Conservation (phyloP, 1,140 invertebrate genomes). For the Drosophila rhopaloa region DNA sequence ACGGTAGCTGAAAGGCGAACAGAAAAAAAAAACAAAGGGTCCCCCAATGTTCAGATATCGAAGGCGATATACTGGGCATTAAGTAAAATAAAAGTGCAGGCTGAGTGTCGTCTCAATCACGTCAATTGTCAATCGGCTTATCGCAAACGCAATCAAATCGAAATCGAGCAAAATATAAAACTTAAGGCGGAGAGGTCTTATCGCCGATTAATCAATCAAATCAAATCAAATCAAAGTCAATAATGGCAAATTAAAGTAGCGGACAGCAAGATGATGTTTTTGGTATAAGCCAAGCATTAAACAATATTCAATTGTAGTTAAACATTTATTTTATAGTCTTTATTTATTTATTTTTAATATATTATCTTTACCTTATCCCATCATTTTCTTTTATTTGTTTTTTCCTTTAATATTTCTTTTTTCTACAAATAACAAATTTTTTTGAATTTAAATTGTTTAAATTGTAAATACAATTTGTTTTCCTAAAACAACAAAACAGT, state of each 20-base stretch:
- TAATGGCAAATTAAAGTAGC: conserved; percentile 21
- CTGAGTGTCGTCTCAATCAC: conserved; percentile 32
- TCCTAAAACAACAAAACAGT: no score
- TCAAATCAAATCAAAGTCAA: conserved; percentile 49
- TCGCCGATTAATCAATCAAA: conserved; percentile 66
- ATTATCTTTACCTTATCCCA: no score
- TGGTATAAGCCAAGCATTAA: no score
- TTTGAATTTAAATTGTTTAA: no score
- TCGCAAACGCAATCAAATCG: conserved; percentile 58
- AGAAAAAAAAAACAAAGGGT: background rate
- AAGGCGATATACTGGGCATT: conserved; percentile 2
- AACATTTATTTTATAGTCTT: no score
- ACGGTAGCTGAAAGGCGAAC: conserved; percentile 11
- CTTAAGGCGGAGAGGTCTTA: conserved; percentile 42
- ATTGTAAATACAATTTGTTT: no score
- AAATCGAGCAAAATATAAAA: conserved; percentile 48
- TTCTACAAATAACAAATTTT: no score
- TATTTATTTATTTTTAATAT: no score
- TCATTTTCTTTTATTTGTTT: no score
- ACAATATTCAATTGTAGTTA: no score
- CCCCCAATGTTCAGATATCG: conserved; percentile 4
- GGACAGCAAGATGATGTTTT: no score
- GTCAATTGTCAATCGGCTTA: conserved; percentile 49
- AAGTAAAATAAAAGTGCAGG: conserved; percentile 1
- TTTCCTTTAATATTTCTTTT: no score